Base-by-base conservation (phyloP, 2,888 invertebrate species). In the Agrochola lota region DNA sequence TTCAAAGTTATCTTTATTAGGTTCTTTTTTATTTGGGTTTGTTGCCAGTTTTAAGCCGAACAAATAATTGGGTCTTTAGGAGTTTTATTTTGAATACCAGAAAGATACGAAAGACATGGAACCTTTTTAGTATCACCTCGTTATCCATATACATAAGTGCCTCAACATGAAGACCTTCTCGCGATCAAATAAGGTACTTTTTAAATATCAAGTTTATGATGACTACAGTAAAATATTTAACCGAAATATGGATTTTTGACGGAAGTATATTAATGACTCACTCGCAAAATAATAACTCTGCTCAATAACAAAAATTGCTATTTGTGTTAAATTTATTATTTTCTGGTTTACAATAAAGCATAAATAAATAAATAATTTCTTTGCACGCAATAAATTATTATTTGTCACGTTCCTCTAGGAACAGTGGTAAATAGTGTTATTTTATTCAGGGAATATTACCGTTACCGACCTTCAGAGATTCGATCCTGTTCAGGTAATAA, bases 401-500 rank as follows among this genome's bases (percentile, higher is more conserved):
- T 86, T 84, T 78, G 71, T 57, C 66, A 77, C 73, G 74, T 80
- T 83, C 75, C 49, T 62, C 67, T 67, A 71, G 23, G 60, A 43
- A 71, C 23, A 40, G 12, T 23, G 49, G 83, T 74, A 85, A 81
- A 78, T 80, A 80, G 77, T 88, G 72, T 88, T 91, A 90, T 87
- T 87, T 92, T 91, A 92, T 93, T 91, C 89, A 91, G 85, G 75
- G 85, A 89, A 85, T 90, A 85, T 88, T 87, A 83, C 83, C 30
- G 23, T 69, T 75, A 63, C n/a, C 84, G 84, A 89, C 89, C 88
- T 86, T 74, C 86, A 82, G 71, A 74, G 81, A 89, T 83, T 88
- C 85, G 86, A 85, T 90, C 90, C 90, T 90, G 90, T 90, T 89
- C 86, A 91, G 87, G 87, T 91, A 91, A 91, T 90, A 90, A 91